phyloP scores from a whole-genome alignment of 2,888 invertebrate species.

The Rhaphigaster nebulosa region DNA sequence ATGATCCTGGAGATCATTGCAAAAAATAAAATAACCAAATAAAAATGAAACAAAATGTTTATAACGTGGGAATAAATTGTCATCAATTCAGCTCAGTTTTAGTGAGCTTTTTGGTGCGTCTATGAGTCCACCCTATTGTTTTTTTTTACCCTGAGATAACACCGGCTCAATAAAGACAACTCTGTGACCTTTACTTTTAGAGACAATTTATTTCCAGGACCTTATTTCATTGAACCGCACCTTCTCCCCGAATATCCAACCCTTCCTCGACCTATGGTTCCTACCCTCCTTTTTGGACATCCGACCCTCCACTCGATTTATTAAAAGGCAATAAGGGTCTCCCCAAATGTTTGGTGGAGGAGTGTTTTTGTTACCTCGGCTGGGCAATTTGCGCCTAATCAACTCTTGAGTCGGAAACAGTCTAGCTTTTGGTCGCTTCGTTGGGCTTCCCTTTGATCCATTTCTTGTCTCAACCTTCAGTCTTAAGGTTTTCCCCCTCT shows the following conservation, averaged over 20 bases:
- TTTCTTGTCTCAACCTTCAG: constrained; percentile 43
- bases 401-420: constrained; percentile 45
- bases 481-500: not conserved
- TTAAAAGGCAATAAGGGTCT: constrained; percentile 18
- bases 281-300: no score
- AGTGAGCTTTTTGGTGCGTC: no score
- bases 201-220: not conserved
- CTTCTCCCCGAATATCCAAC: not conserved
- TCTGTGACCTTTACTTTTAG: not conserved
- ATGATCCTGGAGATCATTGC: no score
- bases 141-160: not conserved
- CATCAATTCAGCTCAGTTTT: no score
- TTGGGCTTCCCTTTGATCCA: constrained; percentile 41
- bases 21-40: no score
- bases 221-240: not conserved
- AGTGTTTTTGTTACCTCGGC: constrained; percentile 40
- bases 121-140: no score
- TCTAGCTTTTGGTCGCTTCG: constrained; percentile 40
- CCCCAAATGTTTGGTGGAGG: not conserved
- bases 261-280: no score
- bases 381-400: constrained; percentile 14
- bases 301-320: not conserved
- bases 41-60: no score
- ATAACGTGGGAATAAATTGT: no score
- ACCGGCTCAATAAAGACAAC: not conserved